These are phyloP conservation scores for Xiphorhynchus elegans DNA, from an alignment of 2,113 vertebrate genomes.

Conservation along the genomic window DNA sequence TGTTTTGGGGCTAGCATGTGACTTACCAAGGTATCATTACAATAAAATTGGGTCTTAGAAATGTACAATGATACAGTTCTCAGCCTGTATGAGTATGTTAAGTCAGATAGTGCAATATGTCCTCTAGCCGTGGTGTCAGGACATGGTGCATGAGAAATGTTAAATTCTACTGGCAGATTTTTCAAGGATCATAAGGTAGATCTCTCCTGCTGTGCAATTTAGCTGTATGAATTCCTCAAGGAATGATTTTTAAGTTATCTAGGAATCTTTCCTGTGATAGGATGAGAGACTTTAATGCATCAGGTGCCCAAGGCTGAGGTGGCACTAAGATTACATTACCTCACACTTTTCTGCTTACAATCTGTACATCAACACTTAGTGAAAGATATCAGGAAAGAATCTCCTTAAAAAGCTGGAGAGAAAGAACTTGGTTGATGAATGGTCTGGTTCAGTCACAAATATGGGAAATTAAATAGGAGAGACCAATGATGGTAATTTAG, in stretches of 20 bases:
- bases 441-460: background rate
- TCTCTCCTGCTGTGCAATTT: background rate
- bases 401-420: background rate
- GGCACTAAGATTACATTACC: background rate
- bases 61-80: fast-evolving
- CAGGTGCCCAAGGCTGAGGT: background rate
- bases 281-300: background rate
- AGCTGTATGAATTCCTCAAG: background rate
- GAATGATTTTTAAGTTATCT: background rate
- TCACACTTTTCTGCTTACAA: background rate
- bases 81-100: background rate
- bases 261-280: background rate
- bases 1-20: background rate
- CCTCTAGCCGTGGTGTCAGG: background rate
- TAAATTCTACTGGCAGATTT: background rate
- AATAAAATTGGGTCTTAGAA: background rate
- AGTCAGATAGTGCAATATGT: background rate
- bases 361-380: background rate
- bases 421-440: background rate
- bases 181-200: background rate
- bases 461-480: background rate
- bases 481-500: background rate
- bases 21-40: background rate
- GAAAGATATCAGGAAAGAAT: background rate
- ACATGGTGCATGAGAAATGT: background rate